Base-by-base conservation (phyloP, 2,113 vertebrate genomes). In the Synchiropus splendidus region DNA sequence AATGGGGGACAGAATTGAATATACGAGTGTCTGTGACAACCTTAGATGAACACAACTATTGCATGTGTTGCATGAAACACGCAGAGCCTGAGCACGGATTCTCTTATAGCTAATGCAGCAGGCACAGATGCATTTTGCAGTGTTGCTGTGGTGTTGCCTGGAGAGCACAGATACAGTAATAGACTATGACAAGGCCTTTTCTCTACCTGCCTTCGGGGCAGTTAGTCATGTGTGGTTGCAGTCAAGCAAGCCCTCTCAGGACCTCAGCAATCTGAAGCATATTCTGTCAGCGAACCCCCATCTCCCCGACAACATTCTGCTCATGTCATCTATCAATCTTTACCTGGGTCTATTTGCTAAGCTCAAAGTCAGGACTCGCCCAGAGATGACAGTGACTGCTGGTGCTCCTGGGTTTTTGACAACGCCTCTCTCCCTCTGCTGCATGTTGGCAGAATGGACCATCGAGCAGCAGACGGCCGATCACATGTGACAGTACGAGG, bases 401-500 rank as follows among this genome's bases (percentile, higher is more conserved):
- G 42, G 58, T 60, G 48, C 69, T 55, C 52, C 58, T 44, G 54
- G 51, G 54, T 41, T 46, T 42, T 48, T 41, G 6, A 9, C 53
- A 53, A 44, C 54, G 45, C 36, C 39, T 49, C 61, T 53, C 48
- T 61, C 56, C 49, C 64, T 61, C 63, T 35, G 43, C 49, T 48
- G 46, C 13, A 39, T 33, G 59, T 68, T 39, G 65, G 47, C 46
- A 65, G 70, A 74, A 62, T 54, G 67, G 72, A 44, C 69, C 73
- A 62, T 80, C 58, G 51, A 69, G 57, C 69, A 40, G 51, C 38
- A 58, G 67, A 70, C 46, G 54, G 54, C 63, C 69, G 51, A 82
- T 82, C 71, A 48, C 70, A 69, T 75, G 61, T 82, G 81, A 85
- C 83, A 85, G 80, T 74, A 79, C 76, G 68, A 80, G 76, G 78